These are phyloP conservation scores for Alloplasta piceator DNA, from an alignment of 2,888 invertebrate species.

Conservation along the genomic window DNA sequence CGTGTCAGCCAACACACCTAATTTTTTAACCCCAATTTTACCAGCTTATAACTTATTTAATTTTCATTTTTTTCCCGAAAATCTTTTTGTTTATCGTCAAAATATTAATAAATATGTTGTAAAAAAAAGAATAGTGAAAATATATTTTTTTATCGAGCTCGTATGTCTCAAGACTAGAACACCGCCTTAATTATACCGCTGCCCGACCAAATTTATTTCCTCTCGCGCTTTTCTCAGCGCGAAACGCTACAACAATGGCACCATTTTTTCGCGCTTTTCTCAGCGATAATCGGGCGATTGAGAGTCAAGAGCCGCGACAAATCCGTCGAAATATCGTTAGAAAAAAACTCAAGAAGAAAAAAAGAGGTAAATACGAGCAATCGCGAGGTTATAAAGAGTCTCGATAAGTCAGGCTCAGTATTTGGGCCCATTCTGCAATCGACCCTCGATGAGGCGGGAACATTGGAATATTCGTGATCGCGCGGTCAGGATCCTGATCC, in stretches of 20 bases:
- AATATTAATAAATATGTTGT: no score
- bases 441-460: slow-evolving; percentile 8
- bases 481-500: slow-evolving; percentile 15
- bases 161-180: no score
- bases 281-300: neutral
- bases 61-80: no score
- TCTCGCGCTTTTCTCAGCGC: neutral
- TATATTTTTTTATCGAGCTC: no score
- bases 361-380: neutral
- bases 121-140: no score
- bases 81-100: no score
- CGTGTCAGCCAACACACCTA: no score
- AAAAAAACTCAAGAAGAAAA: neutral
- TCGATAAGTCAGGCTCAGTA: slow-evolving; percentile 8
- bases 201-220: neutral
- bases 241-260: neutral
- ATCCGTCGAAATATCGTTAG: neutral
- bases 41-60: no score
- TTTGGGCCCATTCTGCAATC: no score
- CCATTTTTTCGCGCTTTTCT: neutral
- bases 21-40: no score
- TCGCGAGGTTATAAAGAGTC: slow-evolving; percentile 13
- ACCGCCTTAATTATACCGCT: no score
- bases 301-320: slow-evolving; percentile 4
- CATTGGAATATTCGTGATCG: neutral